Base-by-base conservation (phyloP, 2,113 vertebrate genomes). In the Phaetusa simplex region DNA sequence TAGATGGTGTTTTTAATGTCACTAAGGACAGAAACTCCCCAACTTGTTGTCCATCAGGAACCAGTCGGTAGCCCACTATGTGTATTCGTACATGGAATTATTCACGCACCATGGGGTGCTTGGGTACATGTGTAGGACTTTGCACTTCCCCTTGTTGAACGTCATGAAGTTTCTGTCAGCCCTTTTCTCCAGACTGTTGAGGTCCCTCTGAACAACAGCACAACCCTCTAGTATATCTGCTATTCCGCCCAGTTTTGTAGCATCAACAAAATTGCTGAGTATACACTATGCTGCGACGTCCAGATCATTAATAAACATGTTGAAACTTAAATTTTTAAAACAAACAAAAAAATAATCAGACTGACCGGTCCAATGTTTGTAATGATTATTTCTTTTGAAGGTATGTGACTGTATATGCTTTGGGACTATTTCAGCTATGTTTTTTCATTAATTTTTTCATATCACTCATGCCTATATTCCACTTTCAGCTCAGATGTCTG, bases 61-160 rank as follows among this genome's bases (percentile, higher is more conserved):
- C 2, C 9, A 71, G 8, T 3, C 16, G 24, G 5, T 42, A 59
- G 42, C 1, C 5, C 5, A 6, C 23, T 38, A 2, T 2, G 5
- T 45, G 15, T 36, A 21, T 8, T n/a, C 11, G 38, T 30, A 40
- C 40, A 22, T 38, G 20, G 30, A 45, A 6, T 32, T 77, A 12
- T 49, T 67, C 6, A 36, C 15, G 14, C 5, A 30, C 6, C 12
- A 11, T 12, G 11, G 11, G 10, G 26, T 58, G 14, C 6, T 45
- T 2, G 1, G 11, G 5, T 38, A 43, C 4, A 9, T 22, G 9
- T 16, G 26, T 18, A 53, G 17, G 23, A 70, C 23, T 58, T 76
- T 24, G 4, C 5, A 40, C 16, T 82, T 82, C 11, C 10, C 0
- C 1, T 40, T 58, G 12, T 13, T 71, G 45, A 74, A 40, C 5